Conservation (phyloP, 2,888 invertebrate species). For the Agrochola litura region DNA sequence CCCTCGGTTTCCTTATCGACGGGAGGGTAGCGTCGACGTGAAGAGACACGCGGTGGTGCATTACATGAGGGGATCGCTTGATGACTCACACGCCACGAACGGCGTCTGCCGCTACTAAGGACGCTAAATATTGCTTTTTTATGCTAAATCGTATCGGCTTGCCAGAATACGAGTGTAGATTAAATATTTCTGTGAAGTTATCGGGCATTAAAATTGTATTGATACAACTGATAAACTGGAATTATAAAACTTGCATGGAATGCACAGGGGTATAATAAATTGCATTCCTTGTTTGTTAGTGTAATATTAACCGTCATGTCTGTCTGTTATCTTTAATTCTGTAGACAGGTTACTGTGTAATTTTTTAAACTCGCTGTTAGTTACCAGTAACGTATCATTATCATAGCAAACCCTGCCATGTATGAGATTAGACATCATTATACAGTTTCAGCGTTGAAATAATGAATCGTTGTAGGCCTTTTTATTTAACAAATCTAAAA, state of each 20-base stretch:
- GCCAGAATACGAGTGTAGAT: constrained; percentile 38
- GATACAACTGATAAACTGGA: constrained; percentile 36
- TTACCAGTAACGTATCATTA: not conserved
- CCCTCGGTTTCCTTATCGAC: constrained; percentile 85
- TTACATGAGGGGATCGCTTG: constrained; percentile 67
- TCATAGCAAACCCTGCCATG: not conserved
- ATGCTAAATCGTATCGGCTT: constrained; percentile 57
- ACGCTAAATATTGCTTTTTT: constrained; percentile 60
- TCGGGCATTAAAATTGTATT: constrained; percentile 27
- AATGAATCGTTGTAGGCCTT: not conserved
- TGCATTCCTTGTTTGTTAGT: constrained; percentile 24
- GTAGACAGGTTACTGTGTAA: too few species aligned
- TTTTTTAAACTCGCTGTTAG: not conserved
- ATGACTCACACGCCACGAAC: constrained; percentile 72
- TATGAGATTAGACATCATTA: not conserved
- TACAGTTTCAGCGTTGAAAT: not conserved
- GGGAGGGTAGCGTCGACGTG: constrained; percentile 71
- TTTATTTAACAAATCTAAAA: not conserved
- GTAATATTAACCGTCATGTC: not conserved
- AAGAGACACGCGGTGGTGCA: constrained; percentile 72
- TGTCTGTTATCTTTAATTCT: not conserved
- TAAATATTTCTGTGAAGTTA: constrained; percentile 54
- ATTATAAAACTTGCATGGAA: constrained; percentile 13
- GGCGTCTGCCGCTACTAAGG: constrained; percentile 51
- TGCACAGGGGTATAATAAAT: constrained; percentile 23